Conservation (phyloP, 2,113 vertebrate species). For the Hydrolagus affinis region DNA sequence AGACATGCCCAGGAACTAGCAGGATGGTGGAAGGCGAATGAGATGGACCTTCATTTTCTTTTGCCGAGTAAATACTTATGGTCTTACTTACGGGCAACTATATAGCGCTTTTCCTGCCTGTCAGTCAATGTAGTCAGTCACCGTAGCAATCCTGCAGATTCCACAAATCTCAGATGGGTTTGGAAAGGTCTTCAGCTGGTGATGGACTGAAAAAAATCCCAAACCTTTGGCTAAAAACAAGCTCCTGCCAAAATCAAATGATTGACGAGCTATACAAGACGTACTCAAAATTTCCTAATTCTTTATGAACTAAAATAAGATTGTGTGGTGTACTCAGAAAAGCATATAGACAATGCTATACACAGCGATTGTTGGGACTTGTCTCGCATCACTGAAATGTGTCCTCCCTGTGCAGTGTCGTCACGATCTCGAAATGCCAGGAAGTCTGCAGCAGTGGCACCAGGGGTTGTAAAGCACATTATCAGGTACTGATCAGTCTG, state of each 20-base stretch:
- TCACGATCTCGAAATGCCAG: constrained; percentile 28
- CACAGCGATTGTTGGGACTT: constrained; percentile 21
- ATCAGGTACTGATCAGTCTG: constrained; percentile 29
- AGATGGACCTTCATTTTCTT: no score
- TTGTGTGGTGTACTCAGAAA: constrained; percentile 11
- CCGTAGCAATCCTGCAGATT: no score
- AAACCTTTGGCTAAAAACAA: no score
- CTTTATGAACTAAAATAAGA: neutral
- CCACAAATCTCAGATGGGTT: no score
- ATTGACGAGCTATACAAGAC: neutral
- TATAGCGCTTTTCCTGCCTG: no score
- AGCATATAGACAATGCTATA: neutral
- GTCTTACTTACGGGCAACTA: no score
- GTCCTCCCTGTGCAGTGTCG: constrained; percentile 28
- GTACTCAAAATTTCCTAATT: constrained; percentile 11
- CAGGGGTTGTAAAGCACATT: constrained; percentile 30
- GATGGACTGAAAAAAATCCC: no score
- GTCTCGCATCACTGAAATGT: constrained; percentile 28
- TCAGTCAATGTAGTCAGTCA: no score
- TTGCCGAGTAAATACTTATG: no score
- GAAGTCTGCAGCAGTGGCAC: constrained; percentile 29
- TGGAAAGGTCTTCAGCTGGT: no score
- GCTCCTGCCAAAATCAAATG: neutral
- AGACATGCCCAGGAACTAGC: no score
- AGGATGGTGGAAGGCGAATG: no score